Evolutionary conservation across 30 jellyfish, hydroid and myxozoan species (phyloP).

Genomic region (Turritopsis dohrnii): DNA sequence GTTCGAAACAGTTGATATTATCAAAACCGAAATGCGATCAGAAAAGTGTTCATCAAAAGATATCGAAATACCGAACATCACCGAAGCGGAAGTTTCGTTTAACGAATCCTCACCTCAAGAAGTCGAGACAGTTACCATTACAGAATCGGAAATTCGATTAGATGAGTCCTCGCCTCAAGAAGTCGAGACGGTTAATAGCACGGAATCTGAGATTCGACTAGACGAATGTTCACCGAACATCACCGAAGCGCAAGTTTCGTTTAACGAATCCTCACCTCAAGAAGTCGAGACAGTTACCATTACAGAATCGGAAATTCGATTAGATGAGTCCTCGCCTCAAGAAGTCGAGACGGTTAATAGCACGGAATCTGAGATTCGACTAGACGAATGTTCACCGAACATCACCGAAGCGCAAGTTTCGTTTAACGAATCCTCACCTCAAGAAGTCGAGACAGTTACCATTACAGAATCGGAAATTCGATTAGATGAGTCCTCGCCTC

Average conservation of each 20-base stretch:
- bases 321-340: not conserved
- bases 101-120: not conserved
- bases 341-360: not conserved
- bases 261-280: not conserved
- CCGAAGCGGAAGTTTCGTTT: not conserved
- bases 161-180: not conserved
- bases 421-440: not conserved
- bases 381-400: not conserved
- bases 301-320: not conserved
- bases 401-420: not conserved
- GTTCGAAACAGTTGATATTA: not conserved
- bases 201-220: not conserved
- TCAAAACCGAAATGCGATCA: not conserved
- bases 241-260: not conserved
- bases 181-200: not conserved
- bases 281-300: slow-evolving; percentile 4
- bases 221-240: not conserved
- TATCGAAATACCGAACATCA: not conserved
- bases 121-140: not conserved
- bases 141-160: not conserved
- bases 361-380: not conserved
- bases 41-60: not conserved
- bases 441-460: not conserved
- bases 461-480: not conserved
- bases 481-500: not conserved